These are phyloP conservation scores for Eupithecia centaureata DNA, from an alignment of 2,888 invertebrate genomes.

Conservation along the genomic window DNA sequence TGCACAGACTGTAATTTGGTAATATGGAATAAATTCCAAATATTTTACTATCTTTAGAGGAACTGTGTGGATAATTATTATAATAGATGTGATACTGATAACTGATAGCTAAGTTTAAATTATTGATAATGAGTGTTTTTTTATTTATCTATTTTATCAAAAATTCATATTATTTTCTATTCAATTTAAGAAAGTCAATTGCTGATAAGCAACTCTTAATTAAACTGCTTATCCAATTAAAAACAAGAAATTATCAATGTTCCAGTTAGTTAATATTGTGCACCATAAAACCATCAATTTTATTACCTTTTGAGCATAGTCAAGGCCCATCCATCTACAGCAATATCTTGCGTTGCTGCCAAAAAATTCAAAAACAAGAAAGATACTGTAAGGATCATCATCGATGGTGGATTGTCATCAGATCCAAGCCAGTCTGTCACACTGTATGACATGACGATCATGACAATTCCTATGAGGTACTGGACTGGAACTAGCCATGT, in stretches of 20 bases:
- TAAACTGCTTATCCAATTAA: neutral
- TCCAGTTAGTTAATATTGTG: neutral
- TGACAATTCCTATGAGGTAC: slow-evolving; percentile 94
- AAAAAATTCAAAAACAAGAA: slow-evolving; percentile 97
- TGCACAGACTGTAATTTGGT: too few relatives aligned
- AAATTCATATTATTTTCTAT: too few relatives aligned
- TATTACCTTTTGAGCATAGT: slow-evolving; percentile 96
- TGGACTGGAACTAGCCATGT: slow-evolving; percentile 98
- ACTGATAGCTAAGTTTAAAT: neutral
- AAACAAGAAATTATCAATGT: neutral
- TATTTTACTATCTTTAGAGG: neutral
- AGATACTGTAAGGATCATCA: slow-evolving; percentile 90
- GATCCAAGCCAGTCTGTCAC: slow-evolving; percentile 91
- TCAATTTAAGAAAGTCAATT: too few relatives aligned
- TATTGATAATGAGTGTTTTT: neutral
- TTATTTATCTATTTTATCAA: neutral
- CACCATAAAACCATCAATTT: neutral
- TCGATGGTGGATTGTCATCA: slow-evolving; percentile 85
- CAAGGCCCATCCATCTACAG: slow-evolving; percentile 99
- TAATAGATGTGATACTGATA: neutral
- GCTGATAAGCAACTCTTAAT: neutral
- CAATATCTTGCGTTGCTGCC: slow-evolving; percentile 99
- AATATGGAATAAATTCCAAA: too few relatives aligned
- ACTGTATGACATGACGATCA: slow-evolving; percentile 92
- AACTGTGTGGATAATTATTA: neutral